phyloP scores from a whole-genome alignment of 2,888 invertebrate species.

The Agonopterix heracliana region DNA sequence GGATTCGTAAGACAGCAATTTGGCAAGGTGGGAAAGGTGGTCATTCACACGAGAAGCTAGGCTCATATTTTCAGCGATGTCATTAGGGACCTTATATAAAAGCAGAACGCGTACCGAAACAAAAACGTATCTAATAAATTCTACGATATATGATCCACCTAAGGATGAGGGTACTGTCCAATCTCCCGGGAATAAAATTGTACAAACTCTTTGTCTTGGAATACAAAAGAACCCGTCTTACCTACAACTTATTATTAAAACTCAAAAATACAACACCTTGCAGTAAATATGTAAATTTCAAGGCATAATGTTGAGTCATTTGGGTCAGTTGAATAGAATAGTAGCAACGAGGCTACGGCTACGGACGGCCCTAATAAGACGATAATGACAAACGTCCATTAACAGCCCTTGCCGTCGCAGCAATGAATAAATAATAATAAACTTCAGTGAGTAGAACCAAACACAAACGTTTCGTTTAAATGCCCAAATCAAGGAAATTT shows the following conservation, averaged over 20 bases:
- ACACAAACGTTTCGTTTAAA: no score
- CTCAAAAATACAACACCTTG: not conserved
- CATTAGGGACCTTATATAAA: slow-evolving; percentile 12
- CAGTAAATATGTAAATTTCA: slow-evolving; percentile 1
- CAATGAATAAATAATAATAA: not conserved
- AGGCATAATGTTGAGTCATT: slow-evolving; percentile 9
- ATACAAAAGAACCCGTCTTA: not conserved
- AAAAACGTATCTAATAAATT: slow-evolving; percentile 22
- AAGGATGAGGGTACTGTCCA: no score
- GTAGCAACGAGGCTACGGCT: slow-evolving; percentile 8
- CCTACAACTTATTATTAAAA: not conserved
- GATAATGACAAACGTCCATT: slow-evolving; percentile 8
- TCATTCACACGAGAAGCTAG: slow-evolving; percentile 14
- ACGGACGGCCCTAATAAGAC: slow-evolving; percentile 8
- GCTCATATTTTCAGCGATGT: slow-evolving; percentile 13
- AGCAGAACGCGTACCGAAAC: slow-evolving; percentile 14
- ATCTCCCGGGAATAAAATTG: no score
- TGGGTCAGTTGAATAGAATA: slow-evolving; percentile 8
- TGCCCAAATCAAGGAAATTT: not conserved
- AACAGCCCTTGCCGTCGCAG: not conserved
- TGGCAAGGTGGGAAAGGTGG: slow-evolving; percentile 12
- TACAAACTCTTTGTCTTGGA: not conserved
- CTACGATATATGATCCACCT: slow-evolving; percentile 15
- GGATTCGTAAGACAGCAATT: not conserved
- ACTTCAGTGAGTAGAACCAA: not conserved